Percentiles rank a stretch among this genome's conserved stretches.
These are phyloP conservation scores for Rhimphoctona megacephalus DNA, from an alignment of 2,888 invertebrate species.

Conservation along the genomic window DNA sequence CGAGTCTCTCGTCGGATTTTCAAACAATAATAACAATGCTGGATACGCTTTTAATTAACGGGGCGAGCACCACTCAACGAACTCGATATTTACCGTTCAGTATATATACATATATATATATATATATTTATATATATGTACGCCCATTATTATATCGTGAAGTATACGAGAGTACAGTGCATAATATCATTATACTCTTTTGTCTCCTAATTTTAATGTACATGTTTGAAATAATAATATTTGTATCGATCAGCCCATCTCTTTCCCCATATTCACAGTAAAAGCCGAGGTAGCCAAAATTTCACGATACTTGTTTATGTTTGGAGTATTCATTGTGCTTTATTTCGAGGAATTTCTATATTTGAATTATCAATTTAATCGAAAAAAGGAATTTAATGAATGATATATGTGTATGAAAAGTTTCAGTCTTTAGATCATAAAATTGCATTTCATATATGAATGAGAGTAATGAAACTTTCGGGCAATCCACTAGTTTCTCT, in stretches of 20 bases:
- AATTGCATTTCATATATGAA: not conserved
- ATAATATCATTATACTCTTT: constrained; percentile 55
- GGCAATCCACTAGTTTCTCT: not conserved
- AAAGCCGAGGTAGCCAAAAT: constrained; percentile 1
- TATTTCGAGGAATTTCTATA: not conserved
- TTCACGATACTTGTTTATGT: not conserved
- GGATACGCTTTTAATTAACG: constrained; percentile 67
- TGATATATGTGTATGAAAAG: not conserved
- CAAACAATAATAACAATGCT: constrained; percentile 67
- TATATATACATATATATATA: not conserved
- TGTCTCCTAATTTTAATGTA: constrained; percentile 43
- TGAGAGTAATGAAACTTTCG: not conserved
- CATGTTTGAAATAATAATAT: constrained; percentile 17
- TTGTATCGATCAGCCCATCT: constrained; percentile 15
- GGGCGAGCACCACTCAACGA: constrained; percentile 41
- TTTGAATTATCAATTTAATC: not conserved
- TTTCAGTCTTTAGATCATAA: not conserved
- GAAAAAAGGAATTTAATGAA: not conserved
- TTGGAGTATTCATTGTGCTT: not conserved
- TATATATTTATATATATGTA: not conserved
- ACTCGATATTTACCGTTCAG: constrained; percentile 51
- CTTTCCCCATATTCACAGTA: not conserved
- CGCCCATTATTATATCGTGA: constrained; percentile 13
- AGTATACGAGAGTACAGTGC: constrained; percentile 16
- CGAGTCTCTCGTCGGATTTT: constrained; percentile 57